These are phyloP conservation scores for Donacobius atricapilla DNA, from an alignment of 2,113 vertebrate species.

Conservation along the genomic window DNA sequence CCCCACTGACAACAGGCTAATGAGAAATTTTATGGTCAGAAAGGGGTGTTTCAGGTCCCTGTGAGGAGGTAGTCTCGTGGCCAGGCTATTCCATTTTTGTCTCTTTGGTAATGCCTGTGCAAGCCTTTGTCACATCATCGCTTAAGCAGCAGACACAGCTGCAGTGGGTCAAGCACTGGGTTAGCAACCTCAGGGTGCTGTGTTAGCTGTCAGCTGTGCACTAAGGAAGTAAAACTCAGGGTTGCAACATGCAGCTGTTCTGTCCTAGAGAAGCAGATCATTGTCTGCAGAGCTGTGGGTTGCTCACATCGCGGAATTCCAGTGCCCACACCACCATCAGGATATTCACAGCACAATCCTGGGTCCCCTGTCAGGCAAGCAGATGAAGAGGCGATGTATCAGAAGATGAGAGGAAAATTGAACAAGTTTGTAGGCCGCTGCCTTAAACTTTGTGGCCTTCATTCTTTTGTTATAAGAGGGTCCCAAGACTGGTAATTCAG, in stretches of 20 bases:
- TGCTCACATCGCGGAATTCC: not conserved
- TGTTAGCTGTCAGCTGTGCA: not conserved
- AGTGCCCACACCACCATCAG: accelerated
- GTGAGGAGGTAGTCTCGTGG: not conserved
- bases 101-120: not conserved
- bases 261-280: not conserved
- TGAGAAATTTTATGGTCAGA: not conserved
- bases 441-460: not conserved
- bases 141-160: not conserved
- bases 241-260: not conserved
- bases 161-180: not conserved
- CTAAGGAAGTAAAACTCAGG: not conserved
- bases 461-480: not conserved
- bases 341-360: not conserved
- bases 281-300: not conserved
- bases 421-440: not conserved
- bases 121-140: not conserved
- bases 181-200: not conserved
- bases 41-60: not conserved
- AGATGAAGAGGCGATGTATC: not conserved
- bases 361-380: not conserved
- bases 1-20: not conserved
- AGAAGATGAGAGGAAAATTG: not conserved
- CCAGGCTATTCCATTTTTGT: not conserved
- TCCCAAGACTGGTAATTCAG: not conserved